These are phyloP conservation scores for Aspidiotus destructor DNA, from an alignment of 2,888 invertebrate species.

Conservation along the genomic window DNA sequence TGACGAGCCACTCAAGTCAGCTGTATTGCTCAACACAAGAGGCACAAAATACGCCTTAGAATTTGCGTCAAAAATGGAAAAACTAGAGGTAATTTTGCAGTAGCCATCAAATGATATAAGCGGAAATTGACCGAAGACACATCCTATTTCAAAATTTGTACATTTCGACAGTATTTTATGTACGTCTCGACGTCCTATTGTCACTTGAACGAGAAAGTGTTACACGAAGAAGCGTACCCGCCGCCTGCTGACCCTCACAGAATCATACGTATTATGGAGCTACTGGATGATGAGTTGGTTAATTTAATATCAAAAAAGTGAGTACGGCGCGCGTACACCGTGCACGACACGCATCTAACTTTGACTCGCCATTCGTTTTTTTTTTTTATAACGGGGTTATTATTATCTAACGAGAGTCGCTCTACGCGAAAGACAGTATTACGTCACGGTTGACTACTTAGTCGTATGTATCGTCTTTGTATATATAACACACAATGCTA, in stretches of 20 bases:
- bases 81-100: slow-evolving; percentile 53
- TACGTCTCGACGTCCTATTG: slow-evolving; percentile 90
- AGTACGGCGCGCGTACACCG: slow-evolving; percentile 23
- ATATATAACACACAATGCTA: too few relatives aligned
- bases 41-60: slow-evolving; percentile 82
- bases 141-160: not conserved
- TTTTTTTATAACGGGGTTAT: too few relatives aligned
- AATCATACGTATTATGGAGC: slow-evolving; percentile 53
- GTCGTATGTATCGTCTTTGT: too few relatives aligned
- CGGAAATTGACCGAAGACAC: too few relatives aligned
- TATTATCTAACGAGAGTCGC: too few relatives aligned
- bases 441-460: too few relatives aligned
- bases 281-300: slow-evolving; percentile 58
- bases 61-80: slow-evolving; percentile 62
- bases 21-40: slow-evolving; percentile 82
- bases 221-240: slow-evolving; percentile 74
- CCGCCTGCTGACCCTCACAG: slow-evolving; percentile 48
- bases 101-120: not conserved
- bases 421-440: too few relatives aligned
- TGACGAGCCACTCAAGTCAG: slow-evolving; percentile 80
- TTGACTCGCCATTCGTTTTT: too few relatives aligned
- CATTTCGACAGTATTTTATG: slow-evolving; percentile 52
- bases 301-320: slow-evolving; percentile 56
- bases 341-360: too few relatives aligned
- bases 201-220: slow-evolving; percentile 64